Evolutionary conservation across 2,888 invertebrate genomes (phyloP).

Genomic region (Tetanocera ferruginea): DNA sequence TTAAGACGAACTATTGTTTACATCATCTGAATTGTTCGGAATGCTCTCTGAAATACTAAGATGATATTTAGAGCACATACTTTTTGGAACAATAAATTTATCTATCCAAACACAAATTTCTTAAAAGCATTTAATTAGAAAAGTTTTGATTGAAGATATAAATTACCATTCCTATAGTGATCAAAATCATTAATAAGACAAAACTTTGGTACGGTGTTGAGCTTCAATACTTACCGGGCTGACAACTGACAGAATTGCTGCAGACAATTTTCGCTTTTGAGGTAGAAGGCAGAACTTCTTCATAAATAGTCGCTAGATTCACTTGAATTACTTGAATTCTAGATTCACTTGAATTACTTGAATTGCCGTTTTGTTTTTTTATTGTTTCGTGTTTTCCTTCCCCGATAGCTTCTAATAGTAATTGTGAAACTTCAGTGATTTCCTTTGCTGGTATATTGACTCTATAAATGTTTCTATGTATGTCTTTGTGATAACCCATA

Average conservation of each 20-base stretch:
- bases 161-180: neutral
- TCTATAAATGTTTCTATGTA: slow-evolving; percentile 37
- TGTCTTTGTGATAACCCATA: slow-evolving; percentile 36
- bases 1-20: neutral
- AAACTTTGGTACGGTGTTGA: neutral
- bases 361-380: neutral
- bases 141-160: neutral
- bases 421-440: slow-evolving; percentile 23
- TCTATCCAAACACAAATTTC: neutral
- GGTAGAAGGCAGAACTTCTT: neutral
- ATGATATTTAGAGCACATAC: too few species aligned
- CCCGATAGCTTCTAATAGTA: slow-evolving; percentile 21
- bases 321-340: too few species aligned
- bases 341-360: too few species aligned
- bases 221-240: too few species aligned
- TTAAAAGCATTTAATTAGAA: neutral
- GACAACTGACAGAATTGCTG: neutral
- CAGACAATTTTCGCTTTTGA: neutral
- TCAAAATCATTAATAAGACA: neutral
- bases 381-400: neutral
- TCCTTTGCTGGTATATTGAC: slow-evolving; percentile 17
- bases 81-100: neutral
- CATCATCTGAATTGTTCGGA: too few species aligned
- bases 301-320: neutral
- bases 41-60: too few species aligned